These are phyloP conservation scores for Oryzaephilus surinamensis DNA, from an alignment of 1,140 invertebrate genomes.

Conservation along the genomic window DNA sequence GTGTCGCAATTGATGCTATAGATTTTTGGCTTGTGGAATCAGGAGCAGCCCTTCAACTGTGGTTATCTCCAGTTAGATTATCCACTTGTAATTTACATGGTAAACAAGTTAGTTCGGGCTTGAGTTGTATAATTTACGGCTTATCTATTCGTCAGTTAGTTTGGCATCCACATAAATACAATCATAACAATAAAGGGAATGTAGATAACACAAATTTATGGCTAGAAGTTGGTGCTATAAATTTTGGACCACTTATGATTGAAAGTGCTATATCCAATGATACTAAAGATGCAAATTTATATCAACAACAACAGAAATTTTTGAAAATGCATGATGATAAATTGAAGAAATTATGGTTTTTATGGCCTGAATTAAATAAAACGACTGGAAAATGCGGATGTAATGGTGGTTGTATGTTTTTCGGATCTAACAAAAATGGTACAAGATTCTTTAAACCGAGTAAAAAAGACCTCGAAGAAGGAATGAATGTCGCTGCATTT, in stretches of 20 bases:
- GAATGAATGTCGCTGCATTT: constrained; percentile 69
- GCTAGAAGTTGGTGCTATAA: constrained; percentile 87
- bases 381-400: constrained; percentile 79
- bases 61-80: constrained; percentile 78
- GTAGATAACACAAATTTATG: constrained; percentile 59
- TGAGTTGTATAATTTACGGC: constrained; percentile 78
- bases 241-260: constrained; percentile 80
- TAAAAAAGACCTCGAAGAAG: constrained; percentile 65
- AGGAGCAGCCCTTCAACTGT: constrained; percentile 76
- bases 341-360: constrained; percentile 84
- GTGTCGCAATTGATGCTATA: constrained; percentile 81
- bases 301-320: constrained; percentile 72
- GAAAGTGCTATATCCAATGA: constrained; percentile 81
- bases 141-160: constrained; percentile 63
- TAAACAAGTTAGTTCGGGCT: constrained; percentile 75
- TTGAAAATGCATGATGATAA: constrained; percentile 80
- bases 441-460: constrained; percentile 77
- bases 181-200: constrained; percentile 26
- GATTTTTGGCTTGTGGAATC: constrained; percentile 86
- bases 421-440: constrained; percentile 82
- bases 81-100: constrained; percentile 92
- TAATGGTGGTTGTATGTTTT: constrained; percentile 88
- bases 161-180: constrained; percentile 37
- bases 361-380: constrained; percentile 63
- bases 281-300: constrained; percentile 60